Base-by-base conservation (phyloP, 2,797 vertebrate species). In the Tragopan temminckii region DNA sequence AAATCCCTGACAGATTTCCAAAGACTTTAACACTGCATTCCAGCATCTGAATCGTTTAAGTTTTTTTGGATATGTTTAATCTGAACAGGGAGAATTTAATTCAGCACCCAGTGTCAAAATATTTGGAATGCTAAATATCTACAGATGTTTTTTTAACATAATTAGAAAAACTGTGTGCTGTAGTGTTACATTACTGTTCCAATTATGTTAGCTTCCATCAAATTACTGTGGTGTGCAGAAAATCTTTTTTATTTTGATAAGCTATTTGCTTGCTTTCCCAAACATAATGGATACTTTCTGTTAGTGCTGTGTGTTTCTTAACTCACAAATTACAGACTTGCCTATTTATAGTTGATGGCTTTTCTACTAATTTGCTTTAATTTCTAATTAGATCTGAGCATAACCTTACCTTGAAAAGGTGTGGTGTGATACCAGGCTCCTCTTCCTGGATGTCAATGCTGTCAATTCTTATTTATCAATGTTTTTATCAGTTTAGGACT, bases 101-200 rank as follows among this genome's bases (percentile, higher is more conserved):
- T 94, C 72, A 50, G 62, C 88, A 96, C 92, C 92, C 94, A 85
- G 67, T 36, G 23, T 90, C 84, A 94, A 93, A 92, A 84, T 87
- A 70, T 57, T 78, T 76, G 53, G 62, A 91, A 79, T 84, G 80
- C 40, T 96, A 94, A 96, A 90, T 93, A 86, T 70, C 77, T 93
- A 66, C 95, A 96, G 94, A 96, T 96, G 88, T 95, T 91, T 94
- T 92, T 72, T 96, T 69, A 57, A 55, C 16, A 12, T 69, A 80
- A 94, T 72, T 84, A 87, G 46, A 81, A 89, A 80, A 77, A 62
- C 78, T 82, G 31, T 52, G 25, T 84, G 68, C 63, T 4, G 5
- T 67, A 11, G 46, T 59, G 23, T 72, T 83, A 66, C 10, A 3
- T 3, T 33, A 33, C 55, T 62, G 11, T 81, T 78, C 11, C 45